A percentile compares a stretch with the other conserved stretches of the same genome.
Conservation (phyloP, 1,140 invertebrate genomes). For the Microplitis mediator region DNA sequence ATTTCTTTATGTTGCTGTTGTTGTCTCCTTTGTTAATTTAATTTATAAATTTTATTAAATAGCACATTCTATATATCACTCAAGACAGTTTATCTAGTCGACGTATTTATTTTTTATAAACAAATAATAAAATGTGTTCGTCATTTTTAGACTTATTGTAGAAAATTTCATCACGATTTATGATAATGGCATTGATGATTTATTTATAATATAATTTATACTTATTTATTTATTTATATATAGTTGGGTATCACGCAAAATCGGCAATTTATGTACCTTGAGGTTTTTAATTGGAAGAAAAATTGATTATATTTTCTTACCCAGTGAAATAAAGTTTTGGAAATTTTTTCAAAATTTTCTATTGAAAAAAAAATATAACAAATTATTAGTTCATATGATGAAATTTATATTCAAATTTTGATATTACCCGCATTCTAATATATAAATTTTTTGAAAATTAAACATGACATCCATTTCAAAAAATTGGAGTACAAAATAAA, state of each 20-base stretch:
- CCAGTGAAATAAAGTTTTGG: no score
- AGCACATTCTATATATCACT: slow-evolving; percentile 21
- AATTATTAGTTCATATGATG: no score
- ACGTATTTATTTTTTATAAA: slow-evolving; percentile 1
- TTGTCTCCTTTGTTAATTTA: not conserved
- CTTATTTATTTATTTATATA: slow-evolving; percentile 44
- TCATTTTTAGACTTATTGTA: not conserved
- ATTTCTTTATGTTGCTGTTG: not conserved
- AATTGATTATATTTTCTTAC: no score
- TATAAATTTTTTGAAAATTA: no score
- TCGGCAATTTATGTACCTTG: no score
- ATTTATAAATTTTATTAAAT: slow-evolving; percentile 11
- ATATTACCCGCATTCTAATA: no score
- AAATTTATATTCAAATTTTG: no score
- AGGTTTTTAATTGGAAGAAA: no score
- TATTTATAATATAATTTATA: slow-evolving; percentile 3
- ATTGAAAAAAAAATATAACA: no score
- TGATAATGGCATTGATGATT: slow-evolving; percentile 42
- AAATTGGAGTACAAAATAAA: no score
- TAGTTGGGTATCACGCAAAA: not conserved
- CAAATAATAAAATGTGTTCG: not conserved
- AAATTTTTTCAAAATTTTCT: no score
- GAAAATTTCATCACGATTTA: slow-evolving; percentile 43
- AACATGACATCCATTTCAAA: no score
- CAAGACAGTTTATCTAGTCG: slow-evolving; percentile 18